Percentiles rank a stretch among this genome's conserved stretches.
These are phyloP conservation scores for Ernsta delagoae DNA, from an alignment of 2,888 invertebrate genomes.

Conservation along the genomic window DNA sequence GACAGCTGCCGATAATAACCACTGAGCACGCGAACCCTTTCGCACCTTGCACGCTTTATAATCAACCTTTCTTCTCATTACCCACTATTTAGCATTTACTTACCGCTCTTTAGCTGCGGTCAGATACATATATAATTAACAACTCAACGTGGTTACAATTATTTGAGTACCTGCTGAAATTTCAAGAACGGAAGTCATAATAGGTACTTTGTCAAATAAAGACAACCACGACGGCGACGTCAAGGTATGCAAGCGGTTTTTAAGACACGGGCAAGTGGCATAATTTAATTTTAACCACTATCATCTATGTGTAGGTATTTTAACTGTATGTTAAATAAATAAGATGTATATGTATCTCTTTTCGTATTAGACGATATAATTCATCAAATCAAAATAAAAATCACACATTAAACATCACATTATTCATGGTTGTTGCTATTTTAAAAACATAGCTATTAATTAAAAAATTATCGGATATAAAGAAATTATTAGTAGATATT, in stretches of 20 bases:
- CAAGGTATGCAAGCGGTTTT: background rate
- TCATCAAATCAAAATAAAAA: no score
- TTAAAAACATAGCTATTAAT: no score
- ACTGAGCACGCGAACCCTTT: constrained; percentile 77
- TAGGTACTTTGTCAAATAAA: background rate
- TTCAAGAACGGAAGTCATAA: background rate
- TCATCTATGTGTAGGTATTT: no score
- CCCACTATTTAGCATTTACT: constrained; percentile 32
- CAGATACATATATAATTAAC: constrained; percentile 24
- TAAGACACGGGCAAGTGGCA: background rate
- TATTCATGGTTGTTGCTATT: no score
- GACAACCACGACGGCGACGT: background rate
- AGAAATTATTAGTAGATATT: no score
- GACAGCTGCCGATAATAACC: constrained; percentile 79
- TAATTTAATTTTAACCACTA: background rate
- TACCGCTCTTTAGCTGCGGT: constrained; percentile 23
- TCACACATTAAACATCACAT: no score
- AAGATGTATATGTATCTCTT: no score
- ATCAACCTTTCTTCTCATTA: constrained; percentile 35
- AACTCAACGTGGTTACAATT: constrained; percentile 27
- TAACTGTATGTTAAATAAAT: no score
- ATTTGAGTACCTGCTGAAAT: background rate
- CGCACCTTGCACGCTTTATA: constrained; percentile 69
- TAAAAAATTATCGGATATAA: no score
- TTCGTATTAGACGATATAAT: no score